Evolutionary conservation across 2,797 vertebrate genomes (phyloP).

Genomic region (Myotis pilosus): DNA sequence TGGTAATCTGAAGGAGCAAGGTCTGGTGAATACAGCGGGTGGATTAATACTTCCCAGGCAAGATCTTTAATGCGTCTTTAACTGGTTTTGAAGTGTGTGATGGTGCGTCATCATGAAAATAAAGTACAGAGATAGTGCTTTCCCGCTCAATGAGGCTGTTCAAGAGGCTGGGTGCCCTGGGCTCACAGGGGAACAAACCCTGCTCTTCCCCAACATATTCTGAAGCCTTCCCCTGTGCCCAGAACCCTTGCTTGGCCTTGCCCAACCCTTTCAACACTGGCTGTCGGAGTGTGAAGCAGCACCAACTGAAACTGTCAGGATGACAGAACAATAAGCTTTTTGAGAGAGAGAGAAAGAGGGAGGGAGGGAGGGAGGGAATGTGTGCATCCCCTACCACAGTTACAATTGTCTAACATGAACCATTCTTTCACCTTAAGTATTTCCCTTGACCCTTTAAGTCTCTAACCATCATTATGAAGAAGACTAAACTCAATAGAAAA

Average conservation of each 20-base stretch:
- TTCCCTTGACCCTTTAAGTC: not conserved
- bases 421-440: not conserved
- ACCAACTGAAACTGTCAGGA: not conserved
- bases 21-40: no score
- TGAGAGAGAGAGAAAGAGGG: not conserved
- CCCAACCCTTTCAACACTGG: not conserved
- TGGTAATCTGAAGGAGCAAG: no score
- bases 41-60: no score
- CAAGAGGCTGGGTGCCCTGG: not conserved
- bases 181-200: accelerated
- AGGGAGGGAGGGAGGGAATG: no score
- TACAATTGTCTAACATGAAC: no score
- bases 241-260: not conserved
- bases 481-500: not conserved
- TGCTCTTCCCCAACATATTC: accelerated
- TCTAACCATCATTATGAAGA: not conserved
- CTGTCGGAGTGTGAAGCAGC: not conserved
- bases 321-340: not conserved
- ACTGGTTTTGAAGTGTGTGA: no score
- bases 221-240: not conserved
- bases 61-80: no score
- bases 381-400: no score
- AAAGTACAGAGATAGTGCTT: not conserved
- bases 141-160: no score
- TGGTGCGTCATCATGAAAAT: no score